Base-by-base conservation (phyloP, 1,140 invertebrate genomes). In the Venustaconcha ellipsiformis region DNA sequence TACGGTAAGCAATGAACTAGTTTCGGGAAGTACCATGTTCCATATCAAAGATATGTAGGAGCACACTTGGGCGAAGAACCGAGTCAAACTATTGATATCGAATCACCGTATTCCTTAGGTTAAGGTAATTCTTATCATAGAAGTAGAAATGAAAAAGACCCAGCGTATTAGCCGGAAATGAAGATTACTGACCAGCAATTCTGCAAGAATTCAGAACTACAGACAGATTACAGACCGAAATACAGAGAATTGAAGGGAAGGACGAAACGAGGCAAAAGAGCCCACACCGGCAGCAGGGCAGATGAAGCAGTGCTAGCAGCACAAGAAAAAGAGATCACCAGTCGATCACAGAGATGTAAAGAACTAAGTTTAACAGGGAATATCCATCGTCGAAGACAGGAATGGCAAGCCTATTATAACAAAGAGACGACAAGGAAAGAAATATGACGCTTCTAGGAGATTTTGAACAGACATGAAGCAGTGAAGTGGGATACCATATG, bases 41-140 rank as follows among this genome's bases (percentile, higher is more conserved):
- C 57, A 14, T 57, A 70, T 78, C 71, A 80, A 80, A 55, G 48
- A 67, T 14, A 78, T 74, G n/a, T 70, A 70, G 56, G 74, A 76
- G 67, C 23, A 48, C 8, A 78, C 74, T 18, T 78, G 78, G 4
- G 14, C 1, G 64, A 17, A 70, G n/a, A 70, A 48, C 20, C 56
- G 55, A 57, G 26, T 14, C 56, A 56, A 48, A 56, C 4, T 5
- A 18, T 37, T 58, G 57, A 70, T 20, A 57, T 60, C 13, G 68
- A 70, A 70, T 57, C 23, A 60, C 14, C 26, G 59, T 20, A 57
- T 58, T 58, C 57, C 68, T 5, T 8, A 14, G 20, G 15, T 68
- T 55, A 55, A 14, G 11, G 1, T 17, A n/a, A 68, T 14, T 5
- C 6, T 18, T 55, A 68, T 17, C 30, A 68, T 13, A 11, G 37